phyloP scores from a whole-genome alignment of 2,888 invertebrate species.

The Asteroscopus sphinx region DNA sequence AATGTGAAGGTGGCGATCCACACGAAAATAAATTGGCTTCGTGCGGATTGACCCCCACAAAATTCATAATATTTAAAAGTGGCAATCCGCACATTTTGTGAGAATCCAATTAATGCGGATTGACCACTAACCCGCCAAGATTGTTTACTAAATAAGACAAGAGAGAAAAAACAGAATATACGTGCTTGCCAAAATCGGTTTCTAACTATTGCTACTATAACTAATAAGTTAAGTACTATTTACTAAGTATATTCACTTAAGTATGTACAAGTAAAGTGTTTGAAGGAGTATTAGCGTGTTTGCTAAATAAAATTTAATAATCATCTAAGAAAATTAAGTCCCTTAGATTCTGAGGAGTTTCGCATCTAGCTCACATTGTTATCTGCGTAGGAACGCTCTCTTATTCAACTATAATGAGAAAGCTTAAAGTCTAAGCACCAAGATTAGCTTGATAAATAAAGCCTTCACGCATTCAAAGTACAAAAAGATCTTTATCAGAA shows the following conservation, averaged over 20 bases:
- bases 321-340: conserved; percentile 22
- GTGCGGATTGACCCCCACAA: too few species aligned
- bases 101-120: too few species aligned
- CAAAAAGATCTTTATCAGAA: conserved; percentile 8
- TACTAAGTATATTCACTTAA: conserved; percentile 4
- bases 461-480: conserved; percentile 10
- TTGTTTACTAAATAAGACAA: too few species aligned
- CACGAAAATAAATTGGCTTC: too few species aligned
- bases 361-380: conserved; percentile 15
- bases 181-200: too few species aligned
- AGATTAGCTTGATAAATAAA: conserved; percentile 39
- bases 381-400: conserved; percentile 10
- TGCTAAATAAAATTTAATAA: conserved; percentile 20
- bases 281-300: conserved; percentile 2
- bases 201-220: too few species aligned
- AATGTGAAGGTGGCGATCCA: too few species aligned
- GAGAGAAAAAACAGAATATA: too few species aligned
- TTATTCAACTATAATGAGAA: conserved; percentile 27
- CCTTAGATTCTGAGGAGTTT: conserved; percentile 21
- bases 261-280: not conserved
- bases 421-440: conserved; percentile 10
- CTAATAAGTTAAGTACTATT: not conserved
- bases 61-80: too few species aligned
- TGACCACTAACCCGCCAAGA: too few species aligned
- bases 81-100: too few species aligned